Percentiles rank a stretch among this genome's conserved stretches.
Conservation (phyloP, 2,797 vertebrate genomes). For the Tiaroga cobitis region DNA sequence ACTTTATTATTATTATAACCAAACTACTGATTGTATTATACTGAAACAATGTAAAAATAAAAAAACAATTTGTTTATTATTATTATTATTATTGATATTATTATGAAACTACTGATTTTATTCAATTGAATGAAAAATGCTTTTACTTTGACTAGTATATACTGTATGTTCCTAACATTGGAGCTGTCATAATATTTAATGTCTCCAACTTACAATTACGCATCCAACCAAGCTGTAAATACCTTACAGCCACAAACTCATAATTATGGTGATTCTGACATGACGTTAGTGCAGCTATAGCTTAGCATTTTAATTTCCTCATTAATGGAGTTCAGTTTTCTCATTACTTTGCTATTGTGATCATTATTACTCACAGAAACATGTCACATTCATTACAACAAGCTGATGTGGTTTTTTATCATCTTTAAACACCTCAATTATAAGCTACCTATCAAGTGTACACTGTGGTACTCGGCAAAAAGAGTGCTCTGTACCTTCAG, state of each 20-base stretch:
- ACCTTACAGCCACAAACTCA: background rate
- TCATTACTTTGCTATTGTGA: conserved; percentile 10
- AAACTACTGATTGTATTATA: background rate
- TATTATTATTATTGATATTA: background rate
- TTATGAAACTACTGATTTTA: background rate
- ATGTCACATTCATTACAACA: conserved; percentile 15
- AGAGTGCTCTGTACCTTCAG: background rate
- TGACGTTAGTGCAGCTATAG: conserved; percentile 7
- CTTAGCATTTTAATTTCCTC: conserved; percentile 13
- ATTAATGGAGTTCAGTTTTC: conserved; percentile 17
- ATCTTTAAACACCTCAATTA: conserved; percentile 13
- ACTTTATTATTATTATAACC: background rate
- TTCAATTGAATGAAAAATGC: background rate
- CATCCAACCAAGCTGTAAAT: background rate
- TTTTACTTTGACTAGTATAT: background rate
- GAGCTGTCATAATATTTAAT: background rate
- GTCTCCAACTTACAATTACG: conserved; percentile 12
- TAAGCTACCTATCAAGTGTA: background rate
- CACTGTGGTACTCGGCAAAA: background rate
- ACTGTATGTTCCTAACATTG: background rate
- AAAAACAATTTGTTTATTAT: background rate
- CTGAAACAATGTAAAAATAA: background rate
- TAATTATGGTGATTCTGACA: conserved; percentile 21
- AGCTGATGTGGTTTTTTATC: conserved; percentile 10
- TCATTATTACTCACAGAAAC: conserved; percentile 2